phyloP scores from a whole-genome alignment of 2,888 invertebrate genomes.

The Tyria jacobaeae region DNA sequence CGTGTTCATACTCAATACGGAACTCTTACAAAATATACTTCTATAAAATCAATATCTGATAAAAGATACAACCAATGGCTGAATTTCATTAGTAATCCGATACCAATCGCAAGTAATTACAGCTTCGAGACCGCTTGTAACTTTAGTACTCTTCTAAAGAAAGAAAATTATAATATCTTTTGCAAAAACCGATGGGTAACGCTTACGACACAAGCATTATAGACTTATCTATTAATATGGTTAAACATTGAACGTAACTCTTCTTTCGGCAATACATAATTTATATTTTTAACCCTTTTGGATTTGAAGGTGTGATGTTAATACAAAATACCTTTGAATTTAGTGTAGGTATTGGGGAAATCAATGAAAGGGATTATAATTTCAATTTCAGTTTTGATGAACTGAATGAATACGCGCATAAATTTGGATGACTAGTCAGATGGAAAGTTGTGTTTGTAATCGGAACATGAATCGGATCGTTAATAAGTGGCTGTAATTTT shows the following conservation, averaged over 20 bases:
- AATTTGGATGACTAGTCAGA: background rate
- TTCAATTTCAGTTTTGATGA: conserved; percentile 1
- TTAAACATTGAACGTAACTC: background rate
- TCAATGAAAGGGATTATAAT: conserved; percentile 1
- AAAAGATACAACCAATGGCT: conserved; percentile 13
- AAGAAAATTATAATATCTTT: conserved; percentile 5
- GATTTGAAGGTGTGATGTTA: conserved; percentile 2
- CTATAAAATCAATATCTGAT: conserved; percentile 10
- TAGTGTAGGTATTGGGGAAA: background rate
- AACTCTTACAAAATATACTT: conserved; percentile 3
- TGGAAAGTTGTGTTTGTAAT: background rate
- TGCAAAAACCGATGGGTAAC: background rate
- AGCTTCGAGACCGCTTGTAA: conserved; percentile 2
- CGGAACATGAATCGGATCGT: background rate
- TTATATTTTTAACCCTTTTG: conserved; percentile 7
- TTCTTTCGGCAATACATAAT: conserved; percentile 2
- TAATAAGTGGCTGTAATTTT: no score
- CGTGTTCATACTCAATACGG: background rate
- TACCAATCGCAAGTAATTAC: conserved; percentile 16
- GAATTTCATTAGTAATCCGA: conserved; percentile 19
- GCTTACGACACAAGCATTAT: background rate
- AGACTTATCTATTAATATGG: background rate
- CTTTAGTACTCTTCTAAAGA: conserved; percentile 7
- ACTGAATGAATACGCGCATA: background rate
- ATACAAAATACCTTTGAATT: conserved; percentile 5